phyloP scores from a whole-genome alignment of 2,888 invertebrate species.

The Temnothorax unifasciatus region DNA sequence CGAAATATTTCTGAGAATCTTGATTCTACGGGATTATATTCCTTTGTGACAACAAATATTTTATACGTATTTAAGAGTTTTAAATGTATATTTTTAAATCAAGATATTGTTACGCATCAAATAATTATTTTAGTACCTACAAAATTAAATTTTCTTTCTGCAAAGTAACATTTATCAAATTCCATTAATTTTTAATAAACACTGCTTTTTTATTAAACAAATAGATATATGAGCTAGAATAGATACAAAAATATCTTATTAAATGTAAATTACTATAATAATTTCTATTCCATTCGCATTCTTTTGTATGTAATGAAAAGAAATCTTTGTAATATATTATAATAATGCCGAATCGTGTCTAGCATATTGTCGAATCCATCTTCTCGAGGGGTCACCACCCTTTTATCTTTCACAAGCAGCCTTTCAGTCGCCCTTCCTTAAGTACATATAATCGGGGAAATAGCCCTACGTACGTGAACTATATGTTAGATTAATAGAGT shows the following conservation, averaged over 20 bases:
- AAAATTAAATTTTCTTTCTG: not conserved
- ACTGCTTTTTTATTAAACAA: not conserved
- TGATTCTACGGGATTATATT: not conserved
- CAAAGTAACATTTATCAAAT: not conserved
- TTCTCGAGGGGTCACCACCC: slow-evolving; percentile 76
- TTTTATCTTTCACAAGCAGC: slow-evolving; percentile 83
- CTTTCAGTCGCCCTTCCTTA: slow-evolving; percentile 76
- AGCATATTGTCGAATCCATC: slow-evolving; percentile 79
- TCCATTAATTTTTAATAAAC: not conserved
- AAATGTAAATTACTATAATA: not conserved
- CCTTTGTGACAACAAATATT: not conserved
- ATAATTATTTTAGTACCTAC: not conserved
- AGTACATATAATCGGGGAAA: slow-evolving; percentile 65
- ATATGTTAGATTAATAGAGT: slow-evolving; percentile 77
- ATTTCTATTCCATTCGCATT: not conserved
- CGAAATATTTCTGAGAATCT: not conserved
- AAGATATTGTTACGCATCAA: not conserved
- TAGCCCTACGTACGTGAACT: slow-evolving; percentile 57
- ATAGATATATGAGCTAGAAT: not conserved
- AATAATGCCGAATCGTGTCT: slow-evolving; percentile 60
- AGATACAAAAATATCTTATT: not conserved
- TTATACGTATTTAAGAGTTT: not conserved
- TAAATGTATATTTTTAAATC: not conserved
- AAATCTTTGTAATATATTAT: slow-evolving; percentile 21
- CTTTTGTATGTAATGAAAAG: not conserved